These are phyloP conservation scores for Sabatieria punctata DNA, from an alignment of 2,888 invertebrate genomes.

Conservation along the genomic window DNA sequence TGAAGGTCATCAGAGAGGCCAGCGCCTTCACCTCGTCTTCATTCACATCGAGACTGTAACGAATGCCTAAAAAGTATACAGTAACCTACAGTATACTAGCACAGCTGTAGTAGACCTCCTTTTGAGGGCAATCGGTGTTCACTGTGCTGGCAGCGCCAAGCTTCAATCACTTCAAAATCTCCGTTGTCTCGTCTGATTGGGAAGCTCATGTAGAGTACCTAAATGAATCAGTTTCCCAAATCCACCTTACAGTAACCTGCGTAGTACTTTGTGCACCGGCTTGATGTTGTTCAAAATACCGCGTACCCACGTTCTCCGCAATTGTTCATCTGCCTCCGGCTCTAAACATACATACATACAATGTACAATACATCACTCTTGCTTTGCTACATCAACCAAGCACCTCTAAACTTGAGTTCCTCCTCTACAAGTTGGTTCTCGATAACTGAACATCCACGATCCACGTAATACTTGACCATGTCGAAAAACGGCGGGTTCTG, in stretches of 20 bases:
- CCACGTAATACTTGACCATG: constrained; percentile 98
- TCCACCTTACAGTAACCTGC: too few relatives aligned
- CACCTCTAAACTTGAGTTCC: too few relatives aligned
- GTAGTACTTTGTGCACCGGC: constrained; percentile 73
- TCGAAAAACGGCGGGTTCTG: constrained; percentile 83
- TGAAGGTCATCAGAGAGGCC: constrained; percentile 94
- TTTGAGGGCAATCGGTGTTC: constrained; percentile 93
- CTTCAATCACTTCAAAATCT: constrained; percentile 89
- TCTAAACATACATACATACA: too few relatives aligned
- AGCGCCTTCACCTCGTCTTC: constrained; percentile 88
- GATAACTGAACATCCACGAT: constrained; percentile 49
- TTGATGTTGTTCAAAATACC: constrained; percentile 91
- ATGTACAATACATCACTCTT: too few relatives aligned
- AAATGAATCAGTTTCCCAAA: too few relatives aligned
- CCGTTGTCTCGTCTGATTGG: constrained; percentile 90
- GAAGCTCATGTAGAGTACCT: constrained; percentile 53
- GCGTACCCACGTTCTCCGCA: constrained; percentile 78
- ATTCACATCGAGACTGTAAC: constrained; percentile 76
- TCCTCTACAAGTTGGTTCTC: constrained; percentile 30
- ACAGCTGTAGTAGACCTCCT: too few relatives aligned
- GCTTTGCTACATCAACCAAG: too few relatives aligned
- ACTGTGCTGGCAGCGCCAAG: constrained; percentile 91
- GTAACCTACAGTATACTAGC: too few relatives aligned
- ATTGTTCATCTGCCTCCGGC: constrained; percentile 68
- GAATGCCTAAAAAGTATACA: constrained; percentile 73